Conservation (phyloP, 2,888 invertebrate species). For the Ormyrus thymus region DNA sequence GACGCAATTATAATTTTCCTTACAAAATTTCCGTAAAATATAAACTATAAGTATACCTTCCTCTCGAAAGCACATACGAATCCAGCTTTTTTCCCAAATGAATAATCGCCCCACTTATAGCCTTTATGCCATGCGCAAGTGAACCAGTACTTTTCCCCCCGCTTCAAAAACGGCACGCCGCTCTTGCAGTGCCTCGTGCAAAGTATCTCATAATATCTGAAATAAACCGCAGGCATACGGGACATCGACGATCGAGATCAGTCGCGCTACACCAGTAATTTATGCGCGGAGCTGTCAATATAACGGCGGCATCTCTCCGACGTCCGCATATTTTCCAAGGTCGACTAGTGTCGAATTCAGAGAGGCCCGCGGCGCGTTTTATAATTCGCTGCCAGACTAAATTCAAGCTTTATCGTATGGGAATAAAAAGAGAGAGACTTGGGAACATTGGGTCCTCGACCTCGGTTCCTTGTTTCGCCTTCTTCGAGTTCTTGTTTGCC, state of each 20-base stretch:
- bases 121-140: too few relatives aligned
- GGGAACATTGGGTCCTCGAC: conserved; percentile 20
- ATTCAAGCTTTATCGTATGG: conserved; percentile 15
- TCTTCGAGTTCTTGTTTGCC: neutral
- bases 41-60: too few relatives aligned
- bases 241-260: conserved; percentile 1
- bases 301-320: conserved; percentile 37
- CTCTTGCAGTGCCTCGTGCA: too few relatives aligned
- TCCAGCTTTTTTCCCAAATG: too few relatives aligned
- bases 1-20: too few relatives aligned
- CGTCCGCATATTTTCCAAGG: conserved; percentile 68
- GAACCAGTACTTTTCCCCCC: too few relatives aligned
- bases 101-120: too few relatives aligned
- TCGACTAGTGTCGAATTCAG: conserved; percentile 59
- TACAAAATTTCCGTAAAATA: too few relatives aligned
- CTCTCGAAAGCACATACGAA: too few relatives aligned
- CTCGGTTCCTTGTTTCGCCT: neutral
- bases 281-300: conserved; percentile 17
- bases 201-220: too few relatives aligned
- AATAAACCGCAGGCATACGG: neutral
- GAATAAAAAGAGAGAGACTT: neutral
- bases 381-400: neutral
- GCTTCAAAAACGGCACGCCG: too few relatives aligned
- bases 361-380: conserved; percentile 9
- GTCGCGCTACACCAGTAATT: conserved; percentile 31